Evolutionary conservation across 2,113 vertebrate genomes (phyloP), one percentile per base, ranked within the genome.

Genomic region (Rhodinocichla rosea): DNA sequence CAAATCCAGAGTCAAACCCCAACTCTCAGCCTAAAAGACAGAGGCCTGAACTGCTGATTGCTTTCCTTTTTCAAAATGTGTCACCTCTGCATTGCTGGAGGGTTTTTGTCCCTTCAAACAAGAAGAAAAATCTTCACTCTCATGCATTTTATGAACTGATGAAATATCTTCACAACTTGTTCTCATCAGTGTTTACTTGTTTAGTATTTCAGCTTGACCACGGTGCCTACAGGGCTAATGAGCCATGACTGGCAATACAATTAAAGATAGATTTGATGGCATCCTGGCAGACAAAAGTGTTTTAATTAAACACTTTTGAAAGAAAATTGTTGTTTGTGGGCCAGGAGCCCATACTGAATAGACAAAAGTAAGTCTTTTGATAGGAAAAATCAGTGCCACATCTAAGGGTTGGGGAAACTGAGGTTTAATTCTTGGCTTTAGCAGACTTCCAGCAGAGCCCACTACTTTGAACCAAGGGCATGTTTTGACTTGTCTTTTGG

Each of bases 281-380:
- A 92, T 67, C 45, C 84, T 94, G 77, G 71, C 87, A 86, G 59
- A 59, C 49, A 73, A 45, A 93, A 85, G 13, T 63, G 33, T 80
- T 95, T 90, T 91, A 95, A 92, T 92, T 91, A 95, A 94, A 95
- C 27, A n/a, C n/a, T n/a, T n/a, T n/a, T 39, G 82, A 80, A 94
- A 91, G 42, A 87, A 83, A 89, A 73, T 60, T 67, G 77, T 77
- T 95, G 62, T 86, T 82, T 95, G 53, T 70, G 69, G 89, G 63
- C 67, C 71, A 83, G 69, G 5, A 94, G 68, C 35, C 33, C 27
- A 65, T 15, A 57, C 18, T 37, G 59, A 91, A 92, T 24, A 94
- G 60, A 84, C 3, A 70, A 79, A 91, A 95, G 35, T 19, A 88
- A 83, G 52, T 35, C 67, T 95, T 91, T 91, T 44, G 63, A 65